phyloP scores from a whole-genome alignment of 2,888 invertebrate genomes.

The Parapristionchus giblindavisi region DNA sequence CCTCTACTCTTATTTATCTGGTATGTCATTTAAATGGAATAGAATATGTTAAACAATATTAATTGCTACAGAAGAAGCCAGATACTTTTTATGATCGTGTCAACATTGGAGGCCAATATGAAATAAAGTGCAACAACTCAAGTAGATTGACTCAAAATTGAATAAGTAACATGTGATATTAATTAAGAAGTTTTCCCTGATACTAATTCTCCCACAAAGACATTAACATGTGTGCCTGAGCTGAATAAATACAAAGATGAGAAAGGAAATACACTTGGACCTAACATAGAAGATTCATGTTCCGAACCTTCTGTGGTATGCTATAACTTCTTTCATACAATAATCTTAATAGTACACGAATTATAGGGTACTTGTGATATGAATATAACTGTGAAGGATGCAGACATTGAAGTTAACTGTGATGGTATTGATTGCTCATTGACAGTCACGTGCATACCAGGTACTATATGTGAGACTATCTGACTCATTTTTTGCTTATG shows the following conservation, averaged over 20 bases:
- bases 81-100: background rate
- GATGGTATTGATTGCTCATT: background rate
- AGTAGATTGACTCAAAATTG: background rate
- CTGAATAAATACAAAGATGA: slow-evolving; percentile 10
- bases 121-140: slow-evolving; percentile 6
- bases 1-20: background rate
- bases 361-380: background rate
- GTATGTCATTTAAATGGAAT: background rate
- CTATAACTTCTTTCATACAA: background rate
- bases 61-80: background rate
- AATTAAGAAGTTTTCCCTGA: background rate
- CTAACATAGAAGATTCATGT: background rate
- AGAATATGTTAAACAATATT: background rate
- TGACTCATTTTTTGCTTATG: too few species aligned
- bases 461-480: too few species aligned
- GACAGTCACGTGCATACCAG: background rate
- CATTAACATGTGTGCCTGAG: background rate
- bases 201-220: background rate
- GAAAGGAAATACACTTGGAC: background rate
- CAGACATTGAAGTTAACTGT: background rate
- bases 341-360: background rate
- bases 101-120: slow-evolving; percentile 12
- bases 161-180: background rate
- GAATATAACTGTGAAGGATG: background rate
- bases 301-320: background rate